A percentile compares a stretch with the other conserved stretches of the same genome.
These are phyloP conservation scores for Stenchaetothrips biformis DNA, from an alignment of 2,888 invertebrate species.

Conservation along the genomic window DNA sequence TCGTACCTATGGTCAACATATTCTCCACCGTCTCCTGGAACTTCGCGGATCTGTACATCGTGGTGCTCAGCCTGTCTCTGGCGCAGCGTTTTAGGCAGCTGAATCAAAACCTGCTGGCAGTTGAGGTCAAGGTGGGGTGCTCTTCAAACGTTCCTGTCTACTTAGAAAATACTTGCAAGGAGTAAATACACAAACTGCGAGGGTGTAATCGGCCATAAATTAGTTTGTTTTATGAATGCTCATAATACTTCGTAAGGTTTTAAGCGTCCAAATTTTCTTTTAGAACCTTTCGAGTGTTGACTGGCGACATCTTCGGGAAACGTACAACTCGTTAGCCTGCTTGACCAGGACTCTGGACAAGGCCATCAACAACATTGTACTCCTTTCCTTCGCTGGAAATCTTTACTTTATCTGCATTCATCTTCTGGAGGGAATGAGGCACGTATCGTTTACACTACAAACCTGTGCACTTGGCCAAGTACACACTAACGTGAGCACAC, in stretches of 20 bases:
- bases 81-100: constrained; percentile 39
- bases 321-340: constrained; percentile 39
- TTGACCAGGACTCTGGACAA: constrained; percentile 40
- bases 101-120: constrained; percentile 49
- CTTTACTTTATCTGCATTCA: constrained; percentile 42
- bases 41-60: constrained; percentile 41
- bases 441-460: constrained; percentile 28
- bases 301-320: constrained; percentile 40
- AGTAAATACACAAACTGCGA: too few species aligned
- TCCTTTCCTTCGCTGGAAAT: constrained; percentile 41
- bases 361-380: constrained; percentile 39
- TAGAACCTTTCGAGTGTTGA: constrained; percentile 37
- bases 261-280: too few species aligned
- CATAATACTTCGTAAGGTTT: too few species aligned
- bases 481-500: too few species aligned
- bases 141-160: too few species aligned
- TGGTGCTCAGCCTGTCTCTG: constrained; percentile 40
- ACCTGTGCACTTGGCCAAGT: too few species aligned
- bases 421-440: constrained; percentile 40
- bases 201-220: too few species aligned
- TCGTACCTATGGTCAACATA: constrained; percentile 37
- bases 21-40: constrained; percentile 41
- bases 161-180: too few species aligned
- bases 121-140: constrained; percentile 51
- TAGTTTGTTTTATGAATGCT: too few species aligned